phyloP scores from a whole-genome alignment of 2,113 vertebrate genomes.

The Archocentrus centrarchus region DNA sequence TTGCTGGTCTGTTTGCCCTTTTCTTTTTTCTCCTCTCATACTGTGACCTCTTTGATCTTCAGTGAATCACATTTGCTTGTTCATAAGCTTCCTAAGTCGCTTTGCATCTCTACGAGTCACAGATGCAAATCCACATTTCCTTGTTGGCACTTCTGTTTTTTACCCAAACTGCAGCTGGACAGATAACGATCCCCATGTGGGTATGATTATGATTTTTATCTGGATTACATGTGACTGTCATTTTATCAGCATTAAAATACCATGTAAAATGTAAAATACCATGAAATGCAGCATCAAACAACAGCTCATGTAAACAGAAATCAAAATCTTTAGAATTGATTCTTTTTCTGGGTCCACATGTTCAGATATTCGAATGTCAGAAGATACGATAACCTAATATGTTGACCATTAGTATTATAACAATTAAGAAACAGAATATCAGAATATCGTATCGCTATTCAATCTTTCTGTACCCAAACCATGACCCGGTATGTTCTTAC shows the following conservation, averaged over 20 bases:
- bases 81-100: neutral
- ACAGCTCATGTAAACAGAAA: neutral
- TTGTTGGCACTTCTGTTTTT: neutral
- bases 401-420: neutral
- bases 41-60: fast-evolving
- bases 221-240: neutral
- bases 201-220: neutral
- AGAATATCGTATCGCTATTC: neutral
- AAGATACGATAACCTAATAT: neutral
- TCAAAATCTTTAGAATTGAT: neutral
- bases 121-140: neutral
- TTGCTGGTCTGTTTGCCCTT: neutral
- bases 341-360: neutral
- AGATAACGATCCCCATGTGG: neutral
- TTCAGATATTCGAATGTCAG: too few species aligned
- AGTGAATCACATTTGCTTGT: neutral
- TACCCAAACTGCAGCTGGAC: neutral
- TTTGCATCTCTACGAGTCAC: neutral
- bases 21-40: neutral
- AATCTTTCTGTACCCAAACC: neutral
- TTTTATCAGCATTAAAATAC: neutral
- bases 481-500: neutral
- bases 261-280: neutral
- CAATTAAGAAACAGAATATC: neutral
- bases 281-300: neutral